A percentile compares a stretch with the other conserved stretches of the same genome.
Evolutionary conservation across 2,888 invertebrate genomes (phyloP).

Genomic region (Anorthoa munda): DNA sequence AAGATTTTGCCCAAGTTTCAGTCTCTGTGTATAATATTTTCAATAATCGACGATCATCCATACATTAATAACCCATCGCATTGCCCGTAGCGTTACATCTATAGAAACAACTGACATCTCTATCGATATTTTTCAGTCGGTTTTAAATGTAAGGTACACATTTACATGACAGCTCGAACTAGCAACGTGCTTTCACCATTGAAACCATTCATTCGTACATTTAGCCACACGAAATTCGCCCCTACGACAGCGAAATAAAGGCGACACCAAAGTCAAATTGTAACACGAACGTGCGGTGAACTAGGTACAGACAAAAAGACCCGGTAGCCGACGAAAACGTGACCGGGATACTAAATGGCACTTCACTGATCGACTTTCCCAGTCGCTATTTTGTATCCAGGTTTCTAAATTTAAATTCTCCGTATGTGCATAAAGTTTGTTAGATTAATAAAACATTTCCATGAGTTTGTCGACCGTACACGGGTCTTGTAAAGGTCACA

Average conservation of each 20-base stretch:
- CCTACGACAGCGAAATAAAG: conserved; percentile 1
- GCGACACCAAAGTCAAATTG: neutral
- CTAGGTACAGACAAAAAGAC: conserved; percentile 24
- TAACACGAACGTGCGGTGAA: neutral
- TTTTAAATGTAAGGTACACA: conserved; percentile 4
- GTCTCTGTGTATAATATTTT: neutral
- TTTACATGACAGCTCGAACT: neutral
- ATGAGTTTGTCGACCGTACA: conserved; percentile 49
- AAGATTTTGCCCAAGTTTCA: neutral
- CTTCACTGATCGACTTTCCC: conserved; percentile 9
- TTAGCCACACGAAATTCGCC: conserved; percentile 2
- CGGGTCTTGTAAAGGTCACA: conserved; percentile 53
- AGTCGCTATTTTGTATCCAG: conserved; percentile 21
- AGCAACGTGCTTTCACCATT: neutral
- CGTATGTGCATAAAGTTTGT: conserved; percentile 14
- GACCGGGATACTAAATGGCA: conserved; percentile 19
- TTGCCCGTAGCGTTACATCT: neutral
- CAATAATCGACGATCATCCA: neutral
- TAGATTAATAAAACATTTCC: conserved; percentile 42
- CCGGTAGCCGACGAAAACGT: conserved; percentile 26
- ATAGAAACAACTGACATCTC: too few relatives aligned
- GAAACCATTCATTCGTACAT: neutral
- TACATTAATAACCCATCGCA: too few relatives aligned
- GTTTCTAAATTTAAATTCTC: conserved; percentile 34
- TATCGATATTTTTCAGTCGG: neutral